Evolutionary conservation across 1,140 invertebrate genomes (phyloP), one percentile per base, ranked within the genome.

Genomic region (Drosophila navojoa): DNA sequence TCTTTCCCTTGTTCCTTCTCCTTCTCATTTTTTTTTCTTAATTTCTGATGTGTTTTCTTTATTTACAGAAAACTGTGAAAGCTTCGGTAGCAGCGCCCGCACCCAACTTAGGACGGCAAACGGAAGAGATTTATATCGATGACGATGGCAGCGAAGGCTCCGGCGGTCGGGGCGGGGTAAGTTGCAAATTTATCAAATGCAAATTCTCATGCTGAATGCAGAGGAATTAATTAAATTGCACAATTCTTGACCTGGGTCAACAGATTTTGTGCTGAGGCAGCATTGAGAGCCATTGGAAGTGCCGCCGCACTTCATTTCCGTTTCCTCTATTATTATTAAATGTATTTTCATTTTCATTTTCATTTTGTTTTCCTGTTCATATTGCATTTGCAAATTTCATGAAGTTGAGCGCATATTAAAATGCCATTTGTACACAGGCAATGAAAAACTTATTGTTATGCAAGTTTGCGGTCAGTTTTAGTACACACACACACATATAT

Each of bases 111-210:
- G 73, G 59, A 35, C 71, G 75, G 25, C 61, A 77, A 25, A 78
- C 71, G 63, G 92, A 91, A 81, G 92, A 92, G 70, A 93, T 93
- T 82, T 92, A 92, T 62, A 93, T 93, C 71, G 91, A 92, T 72
- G 92, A 93, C 80, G 92, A 92, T 70, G 91, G 87, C 76, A 90
- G 92, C 47, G 93, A 93, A 75, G 93, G 93, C 42, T 93, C 93
- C 59, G 93, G 93, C 52, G 92, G 92, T 77, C 92, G 85, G 74
- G 92, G 91, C 73, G 93, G 93, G 81, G 92, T 93, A 84, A 92
- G 86, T 84, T 44, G 27, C 11, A 29, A 59, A 22, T n/a, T 59
- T 27, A 16, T 2, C 27, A 32, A 32, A 44, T 50, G 7, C 22
- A 29, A 59, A 42, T 59, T 7, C 15, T 15, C 32, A 60, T 60